phyloP scores from a whole-genome alignment of 2,888 invertebrate species.

The Diarsia mendica region DNA sequence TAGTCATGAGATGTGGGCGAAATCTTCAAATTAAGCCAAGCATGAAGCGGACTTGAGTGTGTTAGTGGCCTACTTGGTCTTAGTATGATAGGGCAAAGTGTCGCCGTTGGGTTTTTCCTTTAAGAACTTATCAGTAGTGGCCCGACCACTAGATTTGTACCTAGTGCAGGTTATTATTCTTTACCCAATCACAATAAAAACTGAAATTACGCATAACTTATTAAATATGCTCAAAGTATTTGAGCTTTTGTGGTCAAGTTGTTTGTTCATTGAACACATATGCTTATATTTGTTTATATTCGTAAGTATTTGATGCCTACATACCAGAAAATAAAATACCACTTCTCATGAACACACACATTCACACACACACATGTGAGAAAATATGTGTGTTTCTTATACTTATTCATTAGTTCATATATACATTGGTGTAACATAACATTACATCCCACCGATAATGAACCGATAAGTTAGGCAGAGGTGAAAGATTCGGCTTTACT shows the following conservation, averaged over 20 bases:
- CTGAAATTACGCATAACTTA: not conserved
- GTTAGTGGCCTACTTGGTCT: too few species aligned
- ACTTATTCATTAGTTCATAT: not conserved
- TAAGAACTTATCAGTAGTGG: not conserved
- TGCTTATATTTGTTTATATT: not conserved
- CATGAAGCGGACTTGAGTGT: too few species aligned
- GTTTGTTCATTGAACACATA: not conserved
- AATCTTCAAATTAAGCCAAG: too few species aligned
- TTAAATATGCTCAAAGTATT: not conserved
- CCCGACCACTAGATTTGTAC: not conserved
- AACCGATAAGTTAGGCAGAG: not conserved
- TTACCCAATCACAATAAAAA: not conserved
- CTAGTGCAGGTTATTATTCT: not conserved
- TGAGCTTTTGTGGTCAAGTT: not conserved
- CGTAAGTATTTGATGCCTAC: not conserved
- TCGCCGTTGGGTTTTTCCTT: not conserved
- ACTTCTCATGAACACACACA: not conserved
- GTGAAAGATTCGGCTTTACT: not conserved
- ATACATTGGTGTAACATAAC: not conserved
- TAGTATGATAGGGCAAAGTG: not conserved
- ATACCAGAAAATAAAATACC: not conserved
- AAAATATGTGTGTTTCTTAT: not conserved
- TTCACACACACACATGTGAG: not conserved
- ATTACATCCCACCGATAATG: not conserved
- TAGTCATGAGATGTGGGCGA: too few species aligned